A percentile compares a stretch with the other conserved stretches of the same genome.
Evolutionary conservation across 2,797 vertebrate genomes (phyloP).

Genomic region (Sebastes kiyomatsui): DNA sequence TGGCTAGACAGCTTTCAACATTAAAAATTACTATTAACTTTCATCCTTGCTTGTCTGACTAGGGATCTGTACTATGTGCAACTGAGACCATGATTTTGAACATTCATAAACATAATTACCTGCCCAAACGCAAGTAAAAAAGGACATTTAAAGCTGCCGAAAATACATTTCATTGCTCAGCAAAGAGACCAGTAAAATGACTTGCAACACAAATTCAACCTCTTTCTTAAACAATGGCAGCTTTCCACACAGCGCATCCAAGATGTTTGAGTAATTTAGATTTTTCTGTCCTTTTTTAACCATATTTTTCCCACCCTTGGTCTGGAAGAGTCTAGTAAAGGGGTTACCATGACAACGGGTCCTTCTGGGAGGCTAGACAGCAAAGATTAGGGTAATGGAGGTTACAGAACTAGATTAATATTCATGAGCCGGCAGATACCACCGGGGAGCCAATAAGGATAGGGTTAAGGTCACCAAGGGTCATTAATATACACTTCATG

Average conservation of each 20-base stretch:
- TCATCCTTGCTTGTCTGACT: conserved; percentile 13
- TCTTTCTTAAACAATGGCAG: conserved; percentile 42
- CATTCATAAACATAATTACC: conserved; percentile 20
- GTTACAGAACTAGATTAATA: conserved; percentile 89
- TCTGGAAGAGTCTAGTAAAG: conserved; percentile 84
- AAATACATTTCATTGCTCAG: conserved; percentile 20
- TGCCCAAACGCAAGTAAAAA: conserved; percentile 25
- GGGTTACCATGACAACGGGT: conserved; percentile 88
- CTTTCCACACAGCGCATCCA: conserved; percentile 34
- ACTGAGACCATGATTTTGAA: conserved; percentile 1
- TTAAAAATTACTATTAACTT: conserved; percentile 1
- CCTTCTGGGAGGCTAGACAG: conserved; percentile 89
- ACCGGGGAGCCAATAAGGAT: conserved; percentile 89
- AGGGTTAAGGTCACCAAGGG: conserved; percentile 90
- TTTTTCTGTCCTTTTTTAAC: conserved; percentile 74
- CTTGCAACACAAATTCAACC: conserved; percentile 27
- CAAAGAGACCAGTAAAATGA: conserved; percentile 16
- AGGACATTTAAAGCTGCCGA: conserved; percentile 26
- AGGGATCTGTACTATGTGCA: not conserved
- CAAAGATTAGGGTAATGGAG: conserved; percentile 92
- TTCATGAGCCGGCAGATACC: conserved; percentile 87
- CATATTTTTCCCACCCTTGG: conserved; percentile 81
- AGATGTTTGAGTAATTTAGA: conserved; percentile 71
- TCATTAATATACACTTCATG: conserved; percentile 91
- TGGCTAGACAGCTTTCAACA: conserved; percentile 5